Evolutionary conservation across 2,113 vertebrate species (phyloP), one percentile per base, ranked within the genome.

Genomic region (Sinocyclocheilus anshuiensis): DNA sequence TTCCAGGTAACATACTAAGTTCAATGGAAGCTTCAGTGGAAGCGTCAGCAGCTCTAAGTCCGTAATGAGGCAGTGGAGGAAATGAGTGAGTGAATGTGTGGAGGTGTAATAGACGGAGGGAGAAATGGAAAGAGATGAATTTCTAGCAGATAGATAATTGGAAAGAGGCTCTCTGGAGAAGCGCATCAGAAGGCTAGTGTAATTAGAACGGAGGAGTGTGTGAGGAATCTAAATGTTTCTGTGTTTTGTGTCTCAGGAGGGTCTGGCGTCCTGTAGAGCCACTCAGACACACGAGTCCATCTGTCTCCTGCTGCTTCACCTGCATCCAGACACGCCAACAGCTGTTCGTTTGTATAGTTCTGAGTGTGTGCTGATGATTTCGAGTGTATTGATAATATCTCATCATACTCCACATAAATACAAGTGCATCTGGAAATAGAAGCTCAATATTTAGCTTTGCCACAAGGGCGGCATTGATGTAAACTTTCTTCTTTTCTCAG

Each of bases 131-230:
- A 42, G 48, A 77, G 82, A 74, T 77, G 36, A 50, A 93, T 93
- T 91, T 92, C 80, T 77, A 48, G 90, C 89, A 89, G 88, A 90
- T 87, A 89, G 91, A 93, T 92, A 93, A 94, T 93, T 92, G 92
- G 92, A 93, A 76, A 63, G 89, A 87, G 45, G 76, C 90, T 89
- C n/a, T n/a, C 90, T 20, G 39, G 92, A 57, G 82, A 90, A 89
- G 75, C 61, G 48, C 33, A 80, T 83, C 81, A 55, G 63, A 83
- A n/a, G 50, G 67, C 48, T 74, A 10, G 81, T 59, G 81, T 83
- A 83, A 83, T 83, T 74, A 83, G 81, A 74, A 24, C 20, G 33
- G 63, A 72, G 69, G 69, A 84, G 82, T 84, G 82, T 84, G 82
- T 74, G 82, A 84, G 50, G 82, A 84, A 84, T 84, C 48, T 72